Conservation (phyloP, 2,797 vertebrate species). For the Phataginus tetradactyla region DNA sequence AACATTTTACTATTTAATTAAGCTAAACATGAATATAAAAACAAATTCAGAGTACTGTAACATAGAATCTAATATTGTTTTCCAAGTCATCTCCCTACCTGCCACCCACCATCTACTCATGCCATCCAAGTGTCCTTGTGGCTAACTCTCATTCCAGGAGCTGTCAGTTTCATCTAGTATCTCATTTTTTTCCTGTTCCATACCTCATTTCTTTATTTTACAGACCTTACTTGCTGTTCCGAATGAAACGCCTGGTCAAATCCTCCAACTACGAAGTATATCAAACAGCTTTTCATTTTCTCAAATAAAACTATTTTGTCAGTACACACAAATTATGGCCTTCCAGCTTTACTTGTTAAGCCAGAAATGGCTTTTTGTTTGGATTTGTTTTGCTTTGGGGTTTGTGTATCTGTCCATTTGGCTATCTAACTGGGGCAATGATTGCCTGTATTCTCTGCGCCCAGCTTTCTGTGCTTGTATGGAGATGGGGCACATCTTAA, state of each 20-base stretch:
- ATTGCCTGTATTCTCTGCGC: neutral
- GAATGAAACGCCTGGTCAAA: neutral
- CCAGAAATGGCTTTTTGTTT: neutral
- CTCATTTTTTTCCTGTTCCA: neutral
- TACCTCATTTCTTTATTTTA: neutral
- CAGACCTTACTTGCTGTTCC: neutral
- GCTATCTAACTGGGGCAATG: neutral
- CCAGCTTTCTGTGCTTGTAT: neutral
- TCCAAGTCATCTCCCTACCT: neutral
- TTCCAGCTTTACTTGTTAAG: neutral
- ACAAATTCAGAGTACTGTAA: neutral
- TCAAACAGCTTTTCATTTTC: neutral
- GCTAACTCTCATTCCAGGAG: neutral
- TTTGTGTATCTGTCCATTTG: neutral
- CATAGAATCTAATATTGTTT: neutral
- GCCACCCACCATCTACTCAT: neutral
- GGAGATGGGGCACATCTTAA: neutral
- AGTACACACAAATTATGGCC: neutral
- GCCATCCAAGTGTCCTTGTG: too few species aligned
- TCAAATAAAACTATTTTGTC: neutral
- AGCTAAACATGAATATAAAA: neutral
- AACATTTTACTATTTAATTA: neutral
- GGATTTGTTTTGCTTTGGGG: neutral
- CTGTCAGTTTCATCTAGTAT: neutral
- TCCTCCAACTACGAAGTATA: neutral